Evolutionary conservation across 2,797 vertebrate genomes (phyloP).

Genomic region (Chelmon rostratus): DNA sequence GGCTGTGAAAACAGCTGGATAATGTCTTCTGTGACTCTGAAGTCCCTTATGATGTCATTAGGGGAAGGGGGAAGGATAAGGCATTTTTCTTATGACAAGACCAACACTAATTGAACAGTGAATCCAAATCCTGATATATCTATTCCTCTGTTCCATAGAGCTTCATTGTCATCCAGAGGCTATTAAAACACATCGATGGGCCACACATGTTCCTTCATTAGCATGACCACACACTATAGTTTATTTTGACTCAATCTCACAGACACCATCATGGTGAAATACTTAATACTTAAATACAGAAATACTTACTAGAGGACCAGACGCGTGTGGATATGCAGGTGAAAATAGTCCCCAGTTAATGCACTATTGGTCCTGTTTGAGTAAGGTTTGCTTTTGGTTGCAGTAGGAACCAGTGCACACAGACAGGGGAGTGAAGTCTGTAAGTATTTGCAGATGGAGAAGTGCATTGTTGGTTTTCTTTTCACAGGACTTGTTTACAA

Average conservation of each 20-base stretch:
- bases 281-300: no score
- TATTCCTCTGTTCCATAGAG: not conserved
- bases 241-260: no score
- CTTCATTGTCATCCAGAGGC: not conserved
- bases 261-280: not conserved
- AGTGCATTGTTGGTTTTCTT: not conserved
- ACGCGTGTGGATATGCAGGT: no score
- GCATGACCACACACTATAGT: not conserved
- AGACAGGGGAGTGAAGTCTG: not conserved
- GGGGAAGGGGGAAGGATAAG: not conserved
- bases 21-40: slow-evolving; percentile 13
- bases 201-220: not conserved
- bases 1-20: not conserved
- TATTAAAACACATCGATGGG: not conserved
- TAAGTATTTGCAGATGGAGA: not conserved
- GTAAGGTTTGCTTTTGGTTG: not conserved
- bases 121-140: not conserved
- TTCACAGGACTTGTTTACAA: not conserved
- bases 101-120: not conserved
- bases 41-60: slow-evolving; percentile 27
- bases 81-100: no score
- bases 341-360: no score
- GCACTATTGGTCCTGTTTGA: no score
- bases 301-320: not conserved
- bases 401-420: not conserved